Conservation (phyloP, 2,888 invertebrate genomes). For the Acrobasis suavella region DNA sequence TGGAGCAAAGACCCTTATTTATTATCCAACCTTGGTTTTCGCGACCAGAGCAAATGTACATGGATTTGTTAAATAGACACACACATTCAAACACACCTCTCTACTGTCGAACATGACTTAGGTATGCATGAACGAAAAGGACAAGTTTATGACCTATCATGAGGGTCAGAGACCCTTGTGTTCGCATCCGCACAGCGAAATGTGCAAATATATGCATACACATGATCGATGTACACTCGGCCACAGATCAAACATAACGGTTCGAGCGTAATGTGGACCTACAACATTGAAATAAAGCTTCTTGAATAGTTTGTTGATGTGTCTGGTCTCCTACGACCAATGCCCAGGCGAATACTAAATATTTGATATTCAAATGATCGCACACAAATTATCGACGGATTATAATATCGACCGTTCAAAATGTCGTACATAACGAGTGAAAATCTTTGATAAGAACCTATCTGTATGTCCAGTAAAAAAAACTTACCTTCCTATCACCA, state of each 20-base stretch:
- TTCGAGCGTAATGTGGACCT: not conserved
- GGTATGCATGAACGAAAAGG: conserved; percentile 11
- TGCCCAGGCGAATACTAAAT: too few relatives aligned
- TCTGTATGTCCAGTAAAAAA: too few relatives aligned
- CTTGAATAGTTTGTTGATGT: not conserved
- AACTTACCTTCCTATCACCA: too few relatives aligned
- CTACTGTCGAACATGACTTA: not conserved
- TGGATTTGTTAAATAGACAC: not conserved
- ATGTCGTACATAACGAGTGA: too few relatives aligned
- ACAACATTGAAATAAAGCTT: not conserved
- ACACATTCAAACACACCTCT: too few relatives aligned
- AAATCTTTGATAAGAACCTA: too few relatives aligned
- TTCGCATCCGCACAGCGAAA: not conserved
- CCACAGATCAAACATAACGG: not conserved
- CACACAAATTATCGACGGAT: too few relatives aligned
- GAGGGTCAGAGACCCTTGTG: conserved; percentile 15
- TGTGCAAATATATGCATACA: not conserved
- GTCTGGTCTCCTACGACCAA: too few relatives aligned
- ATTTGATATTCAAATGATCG: too few relatives aligned
- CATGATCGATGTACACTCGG: not conserved
- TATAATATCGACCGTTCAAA: too few relatives aligned
- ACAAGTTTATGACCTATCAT: conserved; percentile 8
- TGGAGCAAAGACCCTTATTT: not conserved
- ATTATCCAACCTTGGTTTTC: not conserved
- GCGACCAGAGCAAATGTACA: not conserved